Evolutionary conservation across 2,113 vertebrate genomes (phyloP).

Genomic region (Halcyon malimbica): DNA sequence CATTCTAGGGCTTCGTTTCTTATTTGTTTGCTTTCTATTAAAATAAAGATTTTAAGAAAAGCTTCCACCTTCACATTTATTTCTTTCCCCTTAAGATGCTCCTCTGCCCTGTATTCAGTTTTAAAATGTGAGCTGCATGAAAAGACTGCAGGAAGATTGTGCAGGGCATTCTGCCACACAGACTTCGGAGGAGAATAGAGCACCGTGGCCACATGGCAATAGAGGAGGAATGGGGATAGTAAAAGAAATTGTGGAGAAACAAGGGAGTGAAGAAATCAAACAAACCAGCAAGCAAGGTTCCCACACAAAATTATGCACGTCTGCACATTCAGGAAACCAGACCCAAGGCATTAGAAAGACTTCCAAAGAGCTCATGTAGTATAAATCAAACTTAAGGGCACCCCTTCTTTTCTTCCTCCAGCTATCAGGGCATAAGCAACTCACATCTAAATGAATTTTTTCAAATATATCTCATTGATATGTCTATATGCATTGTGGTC

Average conservation of each 20-base stretch:
- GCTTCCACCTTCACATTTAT: not conserved
- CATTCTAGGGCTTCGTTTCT: not conserved
- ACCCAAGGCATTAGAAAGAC: not conserved
- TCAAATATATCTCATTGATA: not conserved
- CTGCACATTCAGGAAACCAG: not conserved
- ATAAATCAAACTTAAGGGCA: not conserved
- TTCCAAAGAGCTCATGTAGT: not conserved
- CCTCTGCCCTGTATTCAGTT: not conserved
- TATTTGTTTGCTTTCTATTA: not conserved
- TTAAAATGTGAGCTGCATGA: not conserved
- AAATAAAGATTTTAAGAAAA: not conserved
- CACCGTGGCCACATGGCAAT: not conserved
- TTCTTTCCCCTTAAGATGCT: not conserved
- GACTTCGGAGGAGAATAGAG: not conserved
- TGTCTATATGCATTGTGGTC: rapidly evolving
- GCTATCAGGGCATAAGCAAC: not conserved
- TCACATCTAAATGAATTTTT: not conserved
- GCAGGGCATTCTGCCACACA: not conserved
- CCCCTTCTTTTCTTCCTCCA: not conserved
- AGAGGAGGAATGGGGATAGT: not conserved
- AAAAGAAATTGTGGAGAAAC: not conserved
- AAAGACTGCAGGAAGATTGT: not conserved
- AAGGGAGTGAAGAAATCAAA: not conserved
- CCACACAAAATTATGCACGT: not conserved
- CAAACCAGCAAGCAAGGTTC: not conserved